phyloP scores from a whole-genome alignment of 2,113 vertebrate genomes.

The Dissostichus mawsoni region DNA sequence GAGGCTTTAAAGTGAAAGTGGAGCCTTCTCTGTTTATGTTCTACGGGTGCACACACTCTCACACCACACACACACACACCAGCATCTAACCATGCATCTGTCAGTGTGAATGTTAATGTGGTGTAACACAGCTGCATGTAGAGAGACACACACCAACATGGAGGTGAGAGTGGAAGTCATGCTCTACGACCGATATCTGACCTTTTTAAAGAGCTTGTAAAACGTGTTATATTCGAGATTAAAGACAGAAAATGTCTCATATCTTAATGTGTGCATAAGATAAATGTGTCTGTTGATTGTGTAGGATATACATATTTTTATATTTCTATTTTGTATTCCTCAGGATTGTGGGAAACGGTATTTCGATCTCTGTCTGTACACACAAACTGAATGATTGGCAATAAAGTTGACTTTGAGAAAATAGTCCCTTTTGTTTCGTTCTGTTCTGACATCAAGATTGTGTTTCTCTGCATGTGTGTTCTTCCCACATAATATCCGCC shows the following conservation, averaged over 20 bases:
- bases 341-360: too few relatives aligned
- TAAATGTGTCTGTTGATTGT: too few relatives aligned
- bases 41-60: conserved; percentile 21
- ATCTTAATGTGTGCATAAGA: too few relatives aligned
- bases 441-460: neutral
- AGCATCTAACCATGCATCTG: conserved; percentile 28
- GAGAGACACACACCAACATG: conserved; percentile 11
- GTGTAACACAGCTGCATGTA: conserved; percentile 44
- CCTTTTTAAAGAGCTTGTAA: conserved; percentile 7
- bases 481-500: conserved; percentile 39
- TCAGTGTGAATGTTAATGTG: conserved; percentile 37
- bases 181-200: conserved; percentile 9
- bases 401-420: neutral
- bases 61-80: conserved; percentile 23
- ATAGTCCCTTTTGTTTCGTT: neutral
- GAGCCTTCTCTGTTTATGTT: conserved; percentile 26
- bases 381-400: too few relatives aligned
- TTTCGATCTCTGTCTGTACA: too few relatives aligned
- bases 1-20: conserved; percentile 72
- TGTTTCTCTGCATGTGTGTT: conserved; percentile 38
- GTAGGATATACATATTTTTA: too few relatives aligned
- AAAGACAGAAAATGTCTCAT: too few relatives aligned
- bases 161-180: neutral
- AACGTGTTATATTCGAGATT: neutral
- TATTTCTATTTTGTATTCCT: too few relatives aligned